These are phyloP conservation scores for Phalacrocorax pelagicus DNA, from an alignment of 2,113 vertebrate species.

Conservation along the genomic window DNA sequence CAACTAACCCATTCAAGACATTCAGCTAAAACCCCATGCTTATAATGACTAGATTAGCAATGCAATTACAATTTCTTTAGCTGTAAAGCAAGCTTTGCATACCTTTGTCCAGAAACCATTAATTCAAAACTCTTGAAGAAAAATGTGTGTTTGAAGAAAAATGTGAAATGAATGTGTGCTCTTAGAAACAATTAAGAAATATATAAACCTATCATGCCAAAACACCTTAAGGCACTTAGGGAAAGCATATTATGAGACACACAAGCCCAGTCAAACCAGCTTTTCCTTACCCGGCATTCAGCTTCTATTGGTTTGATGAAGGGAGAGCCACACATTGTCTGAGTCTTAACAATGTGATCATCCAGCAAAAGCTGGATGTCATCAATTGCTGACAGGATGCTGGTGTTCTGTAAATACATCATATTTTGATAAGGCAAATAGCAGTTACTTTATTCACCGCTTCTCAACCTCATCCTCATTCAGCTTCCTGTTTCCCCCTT, in stretches of 20 bases:
- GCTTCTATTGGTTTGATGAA: constrained; percentile 89
- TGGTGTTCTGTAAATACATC: constrained; percentile 77
- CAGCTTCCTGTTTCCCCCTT: not conserved
- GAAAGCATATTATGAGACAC: not conserved
- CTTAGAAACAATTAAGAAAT: not conserved
- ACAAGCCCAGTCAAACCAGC: not conserved
- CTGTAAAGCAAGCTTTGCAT: not conserved
- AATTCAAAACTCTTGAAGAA: not conserved
- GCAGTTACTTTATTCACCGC: not conserved
- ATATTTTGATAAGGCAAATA: not conserved
- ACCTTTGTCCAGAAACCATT: not conserved
- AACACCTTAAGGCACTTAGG: not conserved
- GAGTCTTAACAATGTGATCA: constrained; percentile 90
- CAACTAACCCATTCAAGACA: not conserved
- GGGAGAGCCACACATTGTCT: constrained; percentile 89
- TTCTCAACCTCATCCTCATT: not conserved
- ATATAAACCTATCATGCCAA: not conserved
- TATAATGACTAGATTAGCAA: not conserved
- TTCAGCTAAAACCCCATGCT: not conserved
- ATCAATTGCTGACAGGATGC: constrained; percentile 84
- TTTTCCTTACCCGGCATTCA: constrained; percentile 84
- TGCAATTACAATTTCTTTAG: not conserved
- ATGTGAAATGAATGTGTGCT: not conserved
- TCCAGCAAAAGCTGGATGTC: constrained; percentile 90
- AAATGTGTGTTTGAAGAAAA: not conserved